These are phyloP conservation scores for Atherinosoma microstoma DNA, from an alignment of 2,797 vertebrate species.

Conservation along the genomic window DNA sequence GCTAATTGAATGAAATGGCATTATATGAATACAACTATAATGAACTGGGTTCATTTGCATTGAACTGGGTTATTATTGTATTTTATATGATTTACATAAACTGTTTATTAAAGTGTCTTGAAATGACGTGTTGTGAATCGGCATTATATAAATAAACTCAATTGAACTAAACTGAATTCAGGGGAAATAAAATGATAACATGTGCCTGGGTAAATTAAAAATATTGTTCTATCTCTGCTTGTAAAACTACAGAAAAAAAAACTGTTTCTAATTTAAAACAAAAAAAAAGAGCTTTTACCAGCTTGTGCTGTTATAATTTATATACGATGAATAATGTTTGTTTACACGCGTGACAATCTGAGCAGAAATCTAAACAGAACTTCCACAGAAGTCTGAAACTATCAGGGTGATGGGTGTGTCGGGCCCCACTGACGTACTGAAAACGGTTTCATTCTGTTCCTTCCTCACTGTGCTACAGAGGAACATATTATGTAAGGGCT, in stretches of 20 bases:
- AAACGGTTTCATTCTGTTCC: neutral
- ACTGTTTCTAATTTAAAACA: neutral
- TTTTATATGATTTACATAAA: too few species aligned
- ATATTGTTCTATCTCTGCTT: neutral
- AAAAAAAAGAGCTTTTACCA: neutral
- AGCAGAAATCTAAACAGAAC: slow-evolving; percentile 14
- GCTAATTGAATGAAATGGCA: too few species aligned
- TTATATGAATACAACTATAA: neutral
- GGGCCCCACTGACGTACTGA: neutral
- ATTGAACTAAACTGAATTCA: neutral
- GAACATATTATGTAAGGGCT: slow-evolving; percentile 42
- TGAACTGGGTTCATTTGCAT: neutral
- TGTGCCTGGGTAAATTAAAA: neutral
- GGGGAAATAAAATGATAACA: too few species aligned
- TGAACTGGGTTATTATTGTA: neutral
- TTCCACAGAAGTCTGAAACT: slow-evolving; percentile 18
- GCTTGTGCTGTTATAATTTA: neutral
- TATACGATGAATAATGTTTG: neutral
- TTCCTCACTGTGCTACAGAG: slow-evolving; percentile 14
- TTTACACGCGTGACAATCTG: neutral
- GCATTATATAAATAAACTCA: neutral
- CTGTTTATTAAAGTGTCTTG: neutral
- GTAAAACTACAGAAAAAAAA: neutral
- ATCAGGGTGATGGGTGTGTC: slow-evolving; percentile 27
- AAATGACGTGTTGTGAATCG: neutral